Evolutionary conservation across 2,113 vertebrate genomes (phyloP), one percentile per base, ranked within the genome.

Genomic region (Petrocephalus zakoni): DNA sequence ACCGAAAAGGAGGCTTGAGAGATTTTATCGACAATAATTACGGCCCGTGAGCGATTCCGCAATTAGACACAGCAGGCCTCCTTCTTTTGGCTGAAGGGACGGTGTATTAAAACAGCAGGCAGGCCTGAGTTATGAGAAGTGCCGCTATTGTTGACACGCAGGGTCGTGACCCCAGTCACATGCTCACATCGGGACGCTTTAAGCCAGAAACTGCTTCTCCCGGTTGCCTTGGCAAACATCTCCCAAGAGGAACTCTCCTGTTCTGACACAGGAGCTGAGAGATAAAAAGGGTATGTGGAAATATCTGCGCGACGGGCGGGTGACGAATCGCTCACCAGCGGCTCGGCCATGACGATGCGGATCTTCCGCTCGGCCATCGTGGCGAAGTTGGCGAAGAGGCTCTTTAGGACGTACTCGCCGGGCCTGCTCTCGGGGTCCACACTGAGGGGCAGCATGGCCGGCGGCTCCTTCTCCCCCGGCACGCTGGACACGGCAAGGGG

Each of bases 341-440:
- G 97, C 87, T 99, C 98, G 42, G 98, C 98, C 98, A 99, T 99
- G 92, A 99, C 97, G 91, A 99, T 96, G 52, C 97, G 96, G 90
- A 99, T 99, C 95, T 99, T 99, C 90, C 97, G 96, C 89, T 99
- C 98, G 0, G 98, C 97, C 91, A 96, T 92, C n/a, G 94, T 96
- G 88, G 98, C 97, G 72, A 99, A 99, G 93, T 97, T 98, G 88
- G 97, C 97, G 90, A 99, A 99, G 86, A 99, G 93, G 90, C 98
- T 99, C 94, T 99, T 99, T 91, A 99, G 96, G 91, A 99, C 95
- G 7, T 98, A 99, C 90, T 99, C 98, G 9, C 98, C 98, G 25
- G 98, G 98, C 89, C 97, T 97, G 92, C 98, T 99, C 94, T 99
- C 98, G 0, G 98, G 98, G 93, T 99, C 97, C 56, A 99, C 94